Conservation (phyloP, 2,797 vertebrate genomes). For the Sparidentex hasta region DNA sequence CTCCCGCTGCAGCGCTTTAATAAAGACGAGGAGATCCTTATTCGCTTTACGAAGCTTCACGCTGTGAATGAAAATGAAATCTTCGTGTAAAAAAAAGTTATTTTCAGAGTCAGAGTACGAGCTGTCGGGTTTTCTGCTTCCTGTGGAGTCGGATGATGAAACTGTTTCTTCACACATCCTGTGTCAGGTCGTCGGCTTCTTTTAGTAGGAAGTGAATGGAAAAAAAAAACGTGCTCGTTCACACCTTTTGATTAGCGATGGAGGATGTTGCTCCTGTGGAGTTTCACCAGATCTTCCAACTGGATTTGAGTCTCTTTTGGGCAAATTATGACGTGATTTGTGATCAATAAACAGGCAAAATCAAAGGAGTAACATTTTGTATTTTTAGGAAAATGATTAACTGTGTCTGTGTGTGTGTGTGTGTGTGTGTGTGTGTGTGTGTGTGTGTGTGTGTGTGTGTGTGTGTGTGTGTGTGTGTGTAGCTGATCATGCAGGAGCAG, state of each 20-base stretch:
- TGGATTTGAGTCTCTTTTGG: no score
- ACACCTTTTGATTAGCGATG: background rate
- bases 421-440: conserved; percentile 28
- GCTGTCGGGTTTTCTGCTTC: conserved; percentile 25
- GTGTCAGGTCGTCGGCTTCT: conserved; percentile 11
- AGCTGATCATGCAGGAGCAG: conserved; percentile 90
- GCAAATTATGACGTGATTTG: background rate
- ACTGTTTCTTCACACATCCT: conserved; percentile 33
- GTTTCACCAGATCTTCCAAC: background rate
- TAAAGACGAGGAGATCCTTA: background rate
- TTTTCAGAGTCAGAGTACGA: background rate
- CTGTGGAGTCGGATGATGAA: conserved; percentile 23
- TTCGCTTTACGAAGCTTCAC: background rate
- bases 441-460: conserved; percentile 21
- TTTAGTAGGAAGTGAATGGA: background rate
- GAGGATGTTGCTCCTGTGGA: background rate
- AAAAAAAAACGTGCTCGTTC: background rate
- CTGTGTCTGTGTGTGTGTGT: conserved; percentile 42
- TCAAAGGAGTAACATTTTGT: no score
- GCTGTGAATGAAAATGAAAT: conserved; percentile 5
- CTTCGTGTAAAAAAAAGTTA: background rate
- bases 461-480: conserved; percentile 44
- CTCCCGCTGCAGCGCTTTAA: background rate
- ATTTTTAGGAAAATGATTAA: no score
- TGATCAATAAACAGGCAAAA: background rate